A percentile compares a stretch with the other conserved stretches of the same genome.
Evolutionary conservation across 2,888 invertebrate species (phyloP).

Genomic region (Meiosimyza decipiens): DNA sequence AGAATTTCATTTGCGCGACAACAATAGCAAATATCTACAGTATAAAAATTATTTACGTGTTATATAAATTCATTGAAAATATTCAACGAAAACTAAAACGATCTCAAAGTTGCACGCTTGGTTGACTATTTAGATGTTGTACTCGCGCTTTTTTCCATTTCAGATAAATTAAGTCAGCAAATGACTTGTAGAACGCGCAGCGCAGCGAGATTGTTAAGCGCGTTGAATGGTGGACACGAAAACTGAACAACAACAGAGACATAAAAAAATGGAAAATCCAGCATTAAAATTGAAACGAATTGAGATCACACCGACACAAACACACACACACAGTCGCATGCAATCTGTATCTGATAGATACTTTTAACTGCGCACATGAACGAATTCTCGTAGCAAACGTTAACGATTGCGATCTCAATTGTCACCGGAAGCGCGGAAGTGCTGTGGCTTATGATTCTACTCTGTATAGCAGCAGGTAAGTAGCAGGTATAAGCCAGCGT

Average conservation of each 20-base stretch:
- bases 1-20: slow-evolving; percentile 4
- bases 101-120: slow-evolving; percentile 57
- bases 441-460: not conserved
- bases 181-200: slow-evolving; percentile 60
- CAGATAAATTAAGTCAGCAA: slow-evolving; percentile 61
- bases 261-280: not conserved
- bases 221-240: slow-evolving; percentile 1
- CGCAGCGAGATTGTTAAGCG: slow-evolving; percentile 9
- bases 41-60: not conserved
- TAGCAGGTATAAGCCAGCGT: too few relatives aligned
- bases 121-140: slow-evolving; percentile 56
- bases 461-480: too few relatives aligned
- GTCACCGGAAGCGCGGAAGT: slow-evolving; percentile 23
- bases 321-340: not conserved
- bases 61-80: slow-evolving; percentile 16
- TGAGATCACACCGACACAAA: slow-evolving; percentile 24
- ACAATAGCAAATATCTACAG: not conserved
- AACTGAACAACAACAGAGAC: not conserved
- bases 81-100: slow-evolving; percentile 32
- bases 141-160: slow-evolving; percentile 41
- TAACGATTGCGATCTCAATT: slow-evolving; percentile 16
- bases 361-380: not conserved
- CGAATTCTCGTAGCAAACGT: slow-evolving; percentile 8
- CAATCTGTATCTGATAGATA: slow-evolving; percentile 19
- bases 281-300: slow-evolving; percentile 9